Conservation (phyloP, 2,888 invertebrate species). For the Morinoia aosen region DNA sequence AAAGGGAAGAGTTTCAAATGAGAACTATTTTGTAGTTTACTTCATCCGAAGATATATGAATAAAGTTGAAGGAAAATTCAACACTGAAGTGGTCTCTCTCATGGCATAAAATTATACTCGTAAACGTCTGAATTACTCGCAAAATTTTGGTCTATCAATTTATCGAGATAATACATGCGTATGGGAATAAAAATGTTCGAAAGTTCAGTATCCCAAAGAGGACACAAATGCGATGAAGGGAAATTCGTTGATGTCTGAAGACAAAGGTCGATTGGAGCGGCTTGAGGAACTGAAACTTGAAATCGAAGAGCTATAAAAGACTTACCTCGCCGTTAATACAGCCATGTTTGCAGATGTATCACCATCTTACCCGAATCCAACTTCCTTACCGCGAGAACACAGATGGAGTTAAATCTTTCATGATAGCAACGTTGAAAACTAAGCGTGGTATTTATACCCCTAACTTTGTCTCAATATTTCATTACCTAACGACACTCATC, state of each 20-base stretch:
- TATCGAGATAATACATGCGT: not conserved
- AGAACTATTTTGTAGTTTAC: not conserved
- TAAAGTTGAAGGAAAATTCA: not conserved
- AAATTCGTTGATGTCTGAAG: not conserved
- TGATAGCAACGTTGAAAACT: not conserved
- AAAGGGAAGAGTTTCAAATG: not conserved
- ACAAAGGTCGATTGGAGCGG: not conserved
- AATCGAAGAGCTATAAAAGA: not conserved
- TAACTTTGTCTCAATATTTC: not conserved
- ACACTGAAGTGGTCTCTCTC: no score
- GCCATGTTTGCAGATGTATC: not conserved
- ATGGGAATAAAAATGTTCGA: not conserved
- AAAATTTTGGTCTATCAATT: not conserved
- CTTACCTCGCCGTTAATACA: not conserved
- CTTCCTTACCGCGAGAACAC: not conserved
- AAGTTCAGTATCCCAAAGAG: not conserved
- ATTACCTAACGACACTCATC: not conserved
- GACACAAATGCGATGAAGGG: not conserved
- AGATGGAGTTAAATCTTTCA: not conserved
- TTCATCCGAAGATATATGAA: not conserved
- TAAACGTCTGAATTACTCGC: no score
- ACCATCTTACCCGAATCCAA: not conserved
- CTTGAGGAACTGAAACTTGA: not conserved
- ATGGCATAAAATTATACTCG: no score
- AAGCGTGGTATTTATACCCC: not conserved